Evolutionary conservation across 1,140 invertebrate genomes (phyloP).

Genomic region (Akabosia matsudoensis): DNA sequence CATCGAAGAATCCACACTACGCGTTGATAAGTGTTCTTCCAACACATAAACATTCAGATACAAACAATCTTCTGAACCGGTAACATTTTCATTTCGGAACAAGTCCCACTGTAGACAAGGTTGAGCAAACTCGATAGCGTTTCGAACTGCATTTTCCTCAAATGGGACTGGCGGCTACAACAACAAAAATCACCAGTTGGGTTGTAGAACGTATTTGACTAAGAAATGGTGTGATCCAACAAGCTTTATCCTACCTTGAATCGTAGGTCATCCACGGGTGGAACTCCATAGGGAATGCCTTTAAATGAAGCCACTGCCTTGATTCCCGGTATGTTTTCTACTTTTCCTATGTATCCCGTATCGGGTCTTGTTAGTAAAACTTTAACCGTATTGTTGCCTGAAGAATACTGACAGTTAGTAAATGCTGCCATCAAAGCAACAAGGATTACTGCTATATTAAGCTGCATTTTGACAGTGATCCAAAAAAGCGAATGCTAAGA

Average conservation of each 20-base stretch:
- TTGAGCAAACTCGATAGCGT: conserved; percentile 30
- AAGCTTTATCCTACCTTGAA: conserved; percentile 49
- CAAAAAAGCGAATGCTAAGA: no score
- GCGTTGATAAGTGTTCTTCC: neutral
- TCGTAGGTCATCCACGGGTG: conserved; percentile 51
- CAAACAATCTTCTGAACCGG: conserved; percentile 44
- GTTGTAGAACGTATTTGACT: neutral
- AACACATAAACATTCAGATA: conserved; percentile 25
- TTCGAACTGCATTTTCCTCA: conserved; percentile 29
- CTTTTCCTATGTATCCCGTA: conserved; percentile 30
- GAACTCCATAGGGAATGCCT: conserved; percentile 53
- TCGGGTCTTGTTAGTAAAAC: neutral
- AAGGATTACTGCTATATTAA: neutral
- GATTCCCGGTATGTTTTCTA: conserved; percentile 32
- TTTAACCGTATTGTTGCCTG: neutral
- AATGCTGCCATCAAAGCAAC: neutral
- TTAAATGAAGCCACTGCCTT: conserved; percentile 47
- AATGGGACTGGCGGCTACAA: conserved; percentile 37
- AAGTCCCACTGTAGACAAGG: conserved; percentile 42
- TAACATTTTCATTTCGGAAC: conserved; percentile 35
- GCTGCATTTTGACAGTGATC: no score
- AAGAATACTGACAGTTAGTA: neutral
- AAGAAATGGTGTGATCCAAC: neutral
- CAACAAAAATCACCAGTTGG: neutral
- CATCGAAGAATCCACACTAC: neutral